Evolutionary conservation across 2,888 invertebrate genomes (phyloP).

Genomic region (Eumerus sabulonum): DNA sequence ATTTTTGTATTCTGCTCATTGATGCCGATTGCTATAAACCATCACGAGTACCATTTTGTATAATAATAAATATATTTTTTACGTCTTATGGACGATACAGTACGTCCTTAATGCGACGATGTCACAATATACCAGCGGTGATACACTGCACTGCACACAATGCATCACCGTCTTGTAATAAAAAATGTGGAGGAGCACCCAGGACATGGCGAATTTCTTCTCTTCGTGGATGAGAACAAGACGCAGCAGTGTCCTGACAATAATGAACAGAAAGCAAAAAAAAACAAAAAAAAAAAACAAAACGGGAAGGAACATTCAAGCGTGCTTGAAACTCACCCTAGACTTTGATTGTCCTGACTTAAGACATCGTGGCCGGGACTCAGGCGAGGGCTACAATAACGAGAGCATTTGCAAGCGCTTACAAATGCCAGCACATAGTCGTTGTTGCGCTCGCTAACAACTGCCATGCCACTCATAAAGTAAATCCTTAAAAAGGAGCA

Average conservation of each 20-base stretch:
- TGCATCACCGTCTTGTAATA: not conserved
- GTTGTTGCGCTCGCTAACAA: constrained; percentile 55
- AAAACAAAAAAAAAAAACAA: not conserved
- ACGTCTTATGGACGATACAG: constrained; percentile 59
- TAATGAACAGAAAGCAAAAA: not conserved
- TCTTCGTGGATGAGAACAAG: not conserved
- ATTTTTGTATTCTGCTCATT: constrained; percentile 65
- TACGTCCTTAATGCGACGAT: constrained; percentile 63
- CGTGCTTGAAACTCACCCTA: too few species aligned
- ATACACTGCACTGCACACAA: constrained; percentile 36
- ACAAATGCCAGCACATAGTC: constrained; percentile 25
- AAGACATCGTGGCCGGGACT: too few species aligned
- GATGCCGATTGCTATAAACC: constrained; percentile 62
- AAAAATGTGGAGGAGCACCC: too few species aligned
- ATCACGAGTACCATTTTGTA: constrained; percentile 64
- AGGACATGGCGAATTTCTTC: too few species aligned
- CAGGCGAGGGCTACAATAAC: not conserved
- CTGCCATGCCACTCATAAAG: constrained; percentile 59
- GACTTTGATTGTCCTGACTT: too few species aligned
- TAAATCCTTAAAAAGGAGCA: constrained; percentile 66
- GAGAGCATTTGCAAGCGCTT: constrained; percentile 48
- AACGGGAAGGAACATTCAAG: not conserved
- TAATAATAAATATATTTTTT: constrained; percentile 66
- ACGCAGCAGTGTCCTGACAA: not conserved
- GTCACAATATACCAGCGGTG: constrained; percentile 7